A percentile compares a stretch with the other conserved stretches of the same genome.
These are phyloP conservation scores for Lethocerus indicus DNA, from an alignment of 1,140 invertebrate species.

Conservation along the genomic window DNA sequence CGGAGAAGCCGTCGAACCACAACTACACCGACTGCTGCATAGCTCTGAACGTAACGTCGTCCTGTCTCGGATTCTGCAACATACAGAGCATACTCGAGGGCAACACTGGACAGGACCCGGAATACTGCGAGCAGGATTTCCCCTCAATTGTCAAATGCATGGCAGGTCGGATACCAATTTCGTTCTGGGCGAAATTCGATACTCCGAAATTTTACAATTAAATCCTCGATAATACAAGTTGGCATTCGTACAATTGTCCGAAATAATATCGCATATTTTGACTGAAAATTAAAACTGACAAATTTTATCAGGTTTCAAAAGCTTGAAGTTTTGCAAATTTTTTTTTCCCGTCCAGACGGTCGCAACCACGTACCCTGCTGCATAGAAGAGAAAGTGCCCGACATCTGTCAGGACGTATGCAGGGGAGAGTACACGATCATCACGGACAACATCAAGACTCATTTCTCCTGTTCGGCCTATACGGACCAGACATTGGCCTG, in stretches of 20 bases:
- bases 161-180: conserved; percentile 25
- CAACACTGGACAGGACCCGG: conserved; percentile 55
- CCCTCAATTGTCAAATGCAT: conserved; percentile 50
- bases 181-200: neutral
- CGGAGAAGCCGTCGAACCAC: conserved; percentile 31
- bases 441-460: conserved; percentile 65
- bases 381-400: conserved; percentile 55
- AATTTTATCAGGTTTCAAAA: too few relatives aligned
- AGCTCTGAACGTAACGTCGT: conserved; percentile 39
- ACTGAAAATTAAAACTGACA: too few relatives aligned
- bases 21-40: conserved; percentile 64
- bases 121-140: conserved; percentile 58
- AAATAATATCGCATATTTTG: too few relatives aligned
- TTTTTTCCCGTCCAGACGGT: conserved; percentile 39
- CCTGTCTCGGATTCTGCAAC: conserved; percentile 62
- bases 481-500: conserved; percentile 66
- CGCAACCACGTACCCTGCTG: conserved; percentile 72
- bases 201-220: neutral
- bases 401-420: conserved; percentile 69
- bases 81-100: conserved; percentile 66
- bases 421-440: conserved; percentile 66
- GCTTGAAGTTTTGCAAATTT: too few relatives aligned
- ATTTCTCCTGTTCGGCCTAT: conserved; percentile 63
- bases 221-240: neutral
- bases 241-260: too few relatives aligned